These are phyloP conservation scores for Vulpes vulpes DNA, from an alignment of 2,113 vertebrate genomes.

Conservation along the genomic window DNA sequence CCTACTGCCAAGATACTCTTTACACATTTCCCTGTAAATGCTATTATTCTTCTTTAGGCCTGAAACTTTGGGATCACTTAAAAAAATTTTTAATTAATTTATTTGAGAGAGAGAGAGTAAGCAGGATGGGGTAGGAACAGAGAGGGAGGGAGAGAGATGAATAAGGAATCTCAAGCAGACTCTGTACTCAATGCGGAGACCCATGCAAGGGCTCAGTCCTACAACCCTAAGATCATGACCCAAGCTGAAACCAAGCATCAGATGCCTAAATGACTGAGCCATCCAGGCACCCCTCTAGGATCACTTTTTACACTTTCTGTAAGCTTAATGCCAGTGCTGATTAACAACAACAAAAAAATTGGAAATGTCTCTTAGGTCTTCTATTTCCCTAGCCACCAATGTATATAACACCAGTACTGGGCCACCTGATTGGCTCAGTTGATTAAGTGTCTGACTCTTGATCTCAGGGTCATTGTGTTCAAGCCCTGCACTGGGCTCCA, in stretches of 20 bases:
- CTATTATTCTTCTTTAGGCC: neutral
- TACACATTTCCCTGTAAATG: neutral
- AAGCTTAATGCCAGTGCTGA: neutral
- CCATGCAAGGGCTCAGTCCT: neutral
- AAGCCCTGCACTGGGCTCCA: neutral
- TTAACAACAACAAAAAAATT: neutral
- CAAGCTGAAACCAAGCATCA: neutral
- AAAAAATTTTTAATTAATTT: no score
- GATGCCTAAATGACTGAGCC: neutral
- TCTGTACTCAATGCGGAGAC: neutral
- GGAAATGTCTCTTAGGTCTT: conserved; percentile 1
- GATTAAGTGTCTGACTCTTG: neutral
- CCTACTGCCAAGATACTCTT: neutral
- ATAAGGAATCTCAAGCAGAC: neutral
- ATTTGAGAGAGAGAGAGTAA: neutral
- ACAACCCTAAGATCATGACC: neutral
- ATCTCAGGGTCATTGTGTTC: neutral
- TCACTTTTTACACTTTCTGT: neutral
- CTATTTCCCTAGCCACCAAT: neutral
- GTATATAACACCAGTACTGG: neutral
- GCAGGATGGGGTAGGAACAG: neutral
- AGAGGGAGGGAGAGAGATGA: neutral
- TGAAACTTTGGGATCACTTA: neutral
- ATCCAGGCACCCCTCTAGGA: neutral
- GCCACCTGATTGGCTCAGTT: neutral